Evolutionary conservation across 1,140 invertebrate genomes (phyloP), one percentile per base, ranked within the genome.

Genomic region (Rhagoletis zephyria): DNA sequence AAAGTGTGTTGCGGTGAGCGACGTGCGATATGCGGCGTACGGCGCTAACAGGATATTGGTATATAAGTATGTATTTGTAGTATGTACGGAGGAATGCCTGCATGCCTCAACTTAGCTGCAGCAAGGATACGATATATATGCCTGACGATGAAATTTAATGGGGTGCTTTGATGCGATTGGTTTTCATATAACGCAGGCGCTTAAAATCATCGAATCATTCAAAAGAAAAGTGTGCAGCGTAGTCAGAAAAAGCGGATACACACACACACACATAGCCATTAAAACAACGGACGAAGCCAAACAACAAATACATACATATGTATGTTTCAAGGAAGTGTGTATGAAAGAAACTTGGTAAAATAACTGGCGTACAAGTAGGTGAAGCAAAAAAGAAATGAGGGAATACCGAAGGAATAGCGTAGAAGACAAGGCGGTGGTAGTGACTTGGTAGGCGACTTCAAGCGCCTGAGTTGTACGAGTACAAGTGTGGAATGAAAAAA

Each of bases 141-240:
- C 90, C 90, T 92, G 91, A 91, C 91, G 91, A 92, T 92, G 91
- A 92, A 92, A 92, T 93, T 93, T 93, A 93, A 93, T 93, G 92
- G 92, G 92, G 92, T 93, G 92, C 92, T 93, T 93, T 93, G 92
- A 93, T 93, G 92, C 92, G 92, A 93, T 93, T 93, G 92, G 92
- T 93, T 93, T 93, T 92, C 91, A 93, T 92, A 93, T 93, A 93
- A 92, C 92, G 92, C 92, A 93, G 92, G 91, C 92, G 92, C 92
- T 93, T 93, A 92, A 93, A 93, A 93, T 93, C 92, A 93, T 93
- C 92, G 92, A 93, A 93, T 93, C 92, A 92, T 92, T 92, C 91
- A 91, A 91, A 92, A 91, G 91, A 92, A 92, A 92, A 92, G 90
- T 90, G 90, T 91, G 90, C 91, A 91, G 67, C 51, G 40, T 56